Evolutionary conservation across 2,113 vertebrate genomes (phyloP), one percentile per base, ranked within the genome.

Genomic region (Bubo blakistoni): DNA sequence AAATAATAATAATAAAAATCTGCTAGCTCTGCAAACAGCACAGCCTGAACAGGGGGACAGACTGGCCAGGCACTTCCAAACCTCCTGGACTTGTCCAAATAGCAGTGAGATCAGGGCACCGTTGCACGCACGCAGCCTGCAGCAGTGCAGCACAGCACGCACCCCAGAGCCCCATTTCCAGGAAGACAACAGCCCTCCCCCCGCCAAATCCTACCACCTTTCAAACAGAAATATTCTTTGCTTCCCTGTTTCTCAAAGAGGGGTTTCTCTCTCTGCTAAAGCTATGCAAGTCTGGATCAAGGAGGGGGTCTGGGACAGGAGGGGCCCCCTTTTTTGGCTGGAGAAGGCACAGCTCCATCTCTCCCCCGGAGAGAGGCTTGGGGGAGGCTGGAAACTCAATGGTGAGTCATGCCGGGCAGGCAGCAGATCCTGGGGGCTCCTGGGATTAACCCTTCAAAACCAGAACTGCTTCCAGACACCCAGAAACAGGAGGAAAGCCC

Each of bases 381-480:
- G 88, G 67, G 96, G 95, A 96, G 89, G 89, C 91, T 97, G 73
- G 86, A 95, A 96, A 96, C 89, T 84, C 88, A 70, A 71, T 6
- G 2, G 93, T 96, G 95, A 97, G 91, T 97, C 96, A 96, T 57
- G 63, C 76, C 0, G 22, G 62, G 86, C 94, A 97, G 88, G 61
- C 94, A 2, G 94, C 86, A 86, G 61, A 89, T 94, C 89, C 86
- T 66, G 91, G 95, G 95, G 94, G 78, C 81, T 96, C 91, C 95
- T 67, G 58, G 70, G 73, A 96, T 96, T 95, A 97, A 96, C 96
- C 87, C 94, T 95, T 91, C 84, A 59, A 86, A 95, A 52, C 20
- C 80, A 96, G 78, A 94, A 84, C 38, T 1, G 4, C 30, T 92
- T 88, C 47, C 52, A 95, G 83, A 91, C 55, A 84, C 38, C 11